A percentile compares a stretch with the other conserved stretches of the same genome.
Evolutionary conservation across 1,140 invertebrate species (phyloP).

Genomic region (Scaptomyza graminum): DNA sequence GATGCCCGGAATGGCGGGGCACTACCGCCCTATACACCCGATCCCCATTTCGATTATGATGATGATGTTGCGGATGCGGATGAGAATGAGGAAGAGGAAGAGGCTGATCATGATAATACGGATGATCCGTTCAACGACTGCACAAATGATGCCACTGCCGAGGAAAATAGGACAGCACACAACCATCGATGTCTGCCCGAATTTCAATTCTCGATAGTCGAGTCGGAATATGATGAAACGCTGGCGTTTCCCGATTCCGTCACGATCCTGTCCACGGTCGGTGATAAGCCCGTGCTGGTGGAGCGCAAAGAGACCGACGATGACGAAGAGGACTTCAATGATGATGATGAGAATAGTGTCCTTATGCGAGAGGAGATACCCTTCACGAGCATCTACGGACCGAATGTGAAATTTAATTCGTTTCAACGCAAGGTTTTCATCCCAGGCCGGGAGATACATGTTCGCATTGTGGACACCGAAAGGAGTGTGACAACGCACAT

Average conservation of each 20-base stretch:
- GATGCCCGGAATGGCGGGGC: slow-evolving; percentile 28
- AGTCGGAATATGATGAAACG: slow-evolving; percentile 87
- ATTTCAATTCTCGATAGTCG: slow-evolving; percentile 83
- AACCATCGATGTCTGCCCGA: slow-evolving; percentile 71
- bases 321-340: slow-evolving; percentile 70
- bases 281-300: slow-evolving; percentile 84
- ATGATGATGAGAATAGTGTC: slow-evolving; percentile 64
- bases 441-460: slow-evolving; percentile 88
- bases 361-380: slow-evolving; percentile 84
- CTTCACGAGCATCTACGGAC: slow-evolving; percentile 88
- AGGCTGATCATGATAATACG: slow-evolving; percentile 18
- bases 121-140: slow-evolving; percentile 45
- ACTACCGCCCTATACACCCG: slow-evolving; percentile 46
- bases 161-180: slow-evolving; percentile 27
- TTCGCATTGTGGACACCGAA: slow-evolving; percentile 89
- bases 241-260: slow-evolving; percentile 86
- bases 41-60: slow-evolving; percentile 16
- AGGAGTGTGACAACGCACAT: slow-evolving; percentile 91
- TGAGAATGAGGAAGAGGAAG: slow-evolving; percentile 10
- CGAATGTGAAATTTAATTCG: slow-evolving; percentile 89
- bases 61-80: slow-evolving; percentile 19
- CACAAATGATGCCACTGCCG: slow-evolving; percentile 35
- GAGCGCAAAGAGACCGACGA: slow-evolving; percentile 79
- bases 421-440: slow-evolving; percentile 91
- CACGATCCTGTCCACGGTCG: slow-evolving; percentile 85